A percentile compares a stretch with the other conserved stretches of the same genome.
These are phyloP conservation scores for Yoshiicerus persimilis DNA, from an alignment of 1,140 invertebrate genomes.

Conservation along the genomic window DNA sequence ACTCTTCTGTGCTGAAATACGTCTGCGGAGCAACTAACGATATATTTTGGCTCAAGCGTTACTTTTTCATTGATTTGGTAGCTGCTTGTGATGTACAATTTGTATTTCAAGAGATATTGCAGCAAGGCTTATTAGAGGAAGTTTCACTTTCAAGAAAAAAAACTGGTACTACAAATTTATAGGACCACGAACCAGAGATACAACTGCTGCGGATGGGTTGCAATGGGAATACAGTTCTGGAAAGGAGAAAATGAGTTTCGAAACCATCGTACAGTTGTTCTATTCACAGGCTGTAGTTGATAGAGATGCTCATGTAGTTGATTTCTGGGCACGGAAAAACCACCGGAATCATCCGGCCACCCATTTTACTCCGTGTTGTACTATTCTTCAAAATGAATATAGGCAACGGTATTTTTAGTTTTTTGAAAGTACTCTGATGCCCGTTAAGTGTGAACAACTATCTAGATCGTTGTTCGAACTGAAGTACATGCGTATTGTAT, in stretches of 20 bases:
- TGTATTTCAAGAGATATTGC: neutral
- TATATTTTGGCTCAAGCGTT: neutral
- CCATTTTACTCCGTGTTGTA: neutral
- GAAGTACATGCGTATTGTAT: neutral
- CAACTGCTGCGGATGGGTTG: neutral
- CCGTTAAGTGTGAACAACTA: neutral
- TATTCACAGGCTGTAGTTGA: neutral
- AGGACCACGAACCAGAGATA: neutral
- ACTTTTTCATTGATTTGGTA: neutral
- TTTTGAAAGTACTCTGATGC: neutral
- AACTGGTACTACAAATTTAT: neutral
- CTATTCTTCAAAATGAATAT: neutral
- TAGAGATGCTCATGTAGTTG: neutral
- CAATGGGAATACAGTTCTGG: neutral
- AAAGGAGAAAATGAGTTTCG: neutral
- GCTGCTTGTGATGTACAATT: neutral
- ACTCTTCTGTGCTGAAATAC: neutral
- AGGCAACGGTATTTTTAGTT: neutral
- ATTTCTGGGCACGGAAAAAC: neutral
- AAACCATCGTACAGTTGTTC: neutral
- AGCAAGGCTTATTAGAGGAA: neutral
- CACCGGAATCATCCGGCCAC: neutral
- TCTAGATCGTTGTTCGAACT: slow-evolving; percentile 23
- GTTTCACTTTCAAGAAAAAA: neutral
- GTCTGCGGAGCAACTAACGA: slow-evolving; percentile 7